Base-by-base conservation (phyloP, 2,113 vertebrate species). In the Lonchura striata region DNA sequence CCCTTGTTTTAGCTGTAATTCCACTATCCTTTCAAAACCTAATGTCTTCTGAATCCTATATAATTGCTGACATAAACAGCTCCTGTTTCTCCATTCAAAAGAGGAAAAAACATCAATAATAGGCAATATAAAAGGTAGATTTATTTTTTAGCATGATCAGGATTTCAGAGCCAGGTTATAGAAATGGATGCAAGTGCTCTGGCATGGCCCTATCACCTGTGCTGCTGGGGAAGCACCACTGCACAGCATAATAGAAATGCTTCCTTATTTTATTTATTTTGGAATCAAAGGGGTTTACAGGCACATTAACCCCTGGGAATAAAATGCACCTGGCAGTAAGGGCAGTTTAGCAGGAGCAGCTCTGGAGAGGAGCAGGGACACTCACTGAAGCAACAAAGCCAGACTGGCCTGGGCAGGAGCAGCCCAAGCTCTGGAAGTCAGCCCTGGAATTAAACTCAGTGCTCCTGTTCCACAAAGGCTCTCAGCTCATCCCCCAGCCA, bases 81-180 rank as follows among this genome's bases (percentile, higher is more conserved):
- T 81, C n/a, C 66, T 70, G 35, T 81, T 94, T 90, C 76, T 54
- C n/a, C 31, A 31, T 75, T 88, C 24, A 46, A 63, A 90, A 93
- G 86, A 61, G 8, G 46, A 13, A 50, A 83, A 92, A 87, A 68
- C 47, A 74, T 68, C 15, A 66, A 27, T 89, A 74, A 60, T 6
- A 86, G 6, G 41, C 33, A 86, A 79, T 64, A 47, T 39, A 77
- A 88, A 86, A 33, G 27, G n/a, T 53, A 84, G 41, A 68, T 87
- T 65, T 53, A 46, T 72, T 81, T 90, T 93, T 93, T 54, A 86
- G 28, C 28, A 50, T 71, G 30, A 54, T 15, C 59, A 66, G 46
- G 33, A 75, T 65, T 52, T 77, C 53, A 91, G 52, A 75, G 15
- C 23, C 35, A 56, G n/a, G 28, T 19, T 44, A 64, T 4, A 64